A percentile compares a stretch with the other conserved stretches of the same genome.
Evolutionary conservation across 1,140 invertebrate genomes (phyloP).

Genomic region (Zaprionus ghesquierei): DNA sequence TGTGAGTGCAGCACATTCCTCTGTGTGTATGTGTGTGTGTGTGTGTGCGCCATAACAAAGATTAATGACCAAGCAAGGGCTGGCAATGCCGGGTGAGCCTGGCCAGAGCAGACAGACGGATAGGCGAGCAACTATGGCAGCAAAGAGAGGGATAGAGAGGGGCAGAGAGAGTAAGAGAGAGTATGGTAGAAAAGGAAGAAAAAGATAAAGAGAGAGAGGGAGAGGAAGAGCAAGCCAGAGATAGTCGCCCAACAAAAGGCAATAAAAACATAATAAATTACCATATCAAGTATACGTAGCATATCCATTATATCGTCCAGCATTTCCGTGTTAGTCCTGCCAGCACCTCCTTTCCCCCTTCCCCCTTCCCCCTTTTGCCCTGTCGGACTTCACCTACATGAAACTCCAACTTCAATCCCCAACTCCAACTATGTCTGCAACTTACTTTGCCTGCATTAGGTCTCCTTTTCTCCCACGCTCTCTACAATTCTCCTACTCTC

Average conservation of each 20-base stretch:
- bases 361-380: slow-evolving; percentile 4
- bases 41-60: slow-evolving; percentile 76
- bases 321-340: slow-evolving; percentile 64
- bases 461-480: neutral
- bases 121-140: neutral
- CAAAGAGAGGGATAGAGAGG: neutral
- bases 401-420: neutral
- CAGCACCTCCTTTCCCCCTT: slow-evolving; percentile 13
- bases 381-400: slow-evolving; percentile 4
- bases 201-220: neutral
- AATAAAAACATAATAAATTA: slow-evolving; percentile 82
- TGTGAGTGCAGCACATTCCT: slow-evolving; percentile 20
- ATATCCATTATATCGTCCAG: slow-evolving; percentile 46
- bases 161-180: neutral
- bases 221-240: neutral
- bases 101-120: neutral
- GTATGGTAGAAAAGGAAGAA: no score
- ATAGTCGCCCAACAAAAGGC: slow-evolving; percentile 59
- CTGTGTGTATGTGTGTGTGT: slow-evolving; percentile 32
- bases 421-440: neutral
- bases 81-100: slow-evolving; percentile 33
- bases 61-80: slow-evolving; percentile 79
- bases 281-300: slow-evolving; percentile 80
- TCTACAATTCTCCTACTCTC: neutral
- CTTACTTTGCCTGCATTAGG: neutral